These are phyloP conservation scores for Pseudorhombus dupliciocellatus DNA, from an alignment of 2,113 vertebrate genomes.

Conservation along the genomic window DNA sequence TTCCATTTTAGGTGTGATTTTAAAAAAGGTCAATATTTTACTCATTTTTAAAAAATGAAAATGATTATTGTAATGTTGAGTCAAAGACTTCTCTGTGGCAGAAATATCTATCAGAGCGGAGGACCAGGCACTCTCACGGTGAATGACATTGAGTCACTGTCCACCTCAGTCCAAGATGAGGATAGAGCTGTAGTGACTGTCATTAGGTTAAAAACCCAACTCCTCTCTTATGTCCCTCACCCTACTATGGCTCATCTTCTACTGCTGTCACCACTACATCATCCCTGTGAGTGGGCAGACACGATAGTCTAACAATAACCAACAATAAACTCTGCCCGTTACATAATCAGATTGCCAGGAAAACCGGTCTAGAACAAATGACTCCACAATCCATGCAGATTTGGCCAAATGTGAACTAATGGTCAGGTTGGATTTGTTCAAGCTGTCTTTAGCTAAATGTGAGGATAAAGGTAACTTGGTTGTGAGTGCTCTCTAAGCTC, in stretches of 20 bases:
- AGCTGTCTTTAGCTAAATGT: neutral
- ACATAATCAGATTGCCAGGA: neutral
- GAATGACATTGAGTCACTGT: no score
- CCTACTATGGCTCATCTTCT: neutral
- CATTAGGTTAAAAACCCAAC: neutral
- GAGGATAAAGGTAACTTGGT: neutral
- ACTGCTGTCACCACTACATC: neutral
- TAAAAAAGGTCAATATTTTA: neutral
- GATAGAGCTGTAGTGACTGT: neutral
- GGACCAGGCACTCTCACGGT: no score
- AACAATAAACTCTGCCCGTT: neutral
- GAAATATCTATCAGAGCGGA: no score
- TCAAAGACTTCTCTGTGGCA: no score
- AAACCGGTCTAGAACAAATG: neutral
- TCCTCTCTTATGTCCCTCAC: neutral
- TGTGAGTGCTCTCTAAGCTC: neutral
- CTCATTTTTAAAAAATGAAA: no score
- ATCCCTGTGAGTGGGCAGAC: neutral
- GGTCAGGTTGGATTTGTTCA: neutral
- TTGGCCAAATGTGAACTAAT: neutral
- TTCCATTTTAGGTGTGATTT: conserved; percentile 5
- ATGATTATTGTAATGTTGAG: no score
- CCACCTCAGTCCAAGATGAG: neutral
- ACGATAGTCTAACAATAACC: conserved; percentile 2
- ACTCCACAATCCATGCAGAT: neutral